Evolutionary conservation across 2,888 invertebrate genomes (phyloP).

Genomic region (Kuschelorhynchus macadamiae): DNA sequence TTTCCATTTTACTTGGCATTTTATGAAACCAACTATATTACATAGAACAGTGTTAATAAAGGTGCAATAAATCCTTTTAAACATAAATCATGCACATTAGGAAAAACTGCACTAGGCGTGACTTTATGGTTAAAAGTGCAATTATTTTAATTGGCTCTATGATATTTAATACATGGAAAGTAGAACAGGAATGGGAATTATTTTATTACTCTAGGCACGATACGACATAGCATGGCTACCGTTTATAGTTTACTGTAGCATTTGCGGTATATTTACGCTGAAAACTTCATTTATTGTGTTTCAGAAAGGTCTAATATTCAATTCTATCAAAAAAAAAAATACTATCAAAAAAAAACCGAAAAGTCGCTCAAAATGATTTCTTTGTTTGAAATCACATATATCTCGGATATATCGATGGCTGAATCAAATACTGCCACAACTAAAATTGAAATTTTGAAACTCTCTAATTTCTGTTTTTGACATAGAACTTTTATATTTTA

Average conservation of each 20-base stretch:
- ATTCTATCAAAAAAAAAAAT: too few species aligned
- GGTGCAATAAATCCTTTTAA: constrained; percentile 20
- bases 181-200: constrained; percentile 19
- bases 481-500: too few species aligned
- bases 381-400: too few species aligned
- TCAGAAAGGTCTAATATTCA: too few species aligned
- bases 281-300: too few species aligned
- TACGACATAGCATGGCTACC: constrained; percentile 4
- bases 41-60: constrained; percentile 21
- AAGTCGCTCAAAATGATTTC: too few species aligned
- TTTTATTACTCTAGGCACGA: constrained; percentile 29
- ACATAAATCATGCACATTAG: constrained; percentile 27
- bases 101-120: constrained; percentile 25
- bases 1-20: constrained; percentile 13
- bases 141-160: constrained; percentile 36
- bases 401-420: too few species aligned
- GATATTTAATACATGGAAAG: constrained; percentile 36
- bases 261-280: constrained; percentile 2
- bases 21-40: constrained; percentile 17
- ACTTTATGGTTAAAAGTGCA: constrained; percentile 35
- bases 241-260: constrained; percentile 14
- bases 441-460: too few species aligned
- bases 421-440: too few species aligned
- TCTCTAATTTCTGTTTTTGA: too few species aligned
- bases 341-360: too few species aligned